These are phyloP conservation scores for Esperia sulphurella DNA, from an alignment of 2,888 invertebrate genomes.

Conservation along the genomic window DNA sequence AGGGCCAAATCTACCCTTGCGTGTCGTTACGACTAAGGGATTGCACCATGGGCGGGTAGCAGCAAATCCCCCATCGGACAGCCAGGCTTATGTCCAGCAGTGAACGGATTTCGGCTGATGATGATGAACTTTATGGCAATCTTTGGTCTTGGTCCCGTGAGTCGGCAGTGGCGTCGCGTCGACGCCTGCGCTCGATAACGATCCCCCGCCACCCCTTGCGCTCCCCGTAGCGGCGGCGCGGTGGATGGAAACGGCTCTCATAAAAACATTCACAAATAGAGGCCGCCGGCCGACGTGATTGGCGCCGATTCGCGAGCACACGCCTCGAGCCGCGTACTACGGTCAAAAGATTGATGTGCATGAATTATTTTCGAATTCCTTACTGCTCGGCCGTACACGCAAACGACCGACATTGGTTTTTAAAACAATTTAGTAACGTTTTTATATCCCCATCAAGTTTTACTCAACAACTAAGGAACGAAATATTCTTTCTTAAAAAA, in stretches of 20 bases:
- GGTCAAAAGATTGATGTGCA: slow-evolving; percentile 42
- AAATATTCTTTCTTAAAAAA: slow-evolving; percentile 7
- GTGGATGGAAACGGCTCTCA: slow-evolving; percentile 23
- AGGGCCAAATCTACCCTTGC: too few relatives aligned
- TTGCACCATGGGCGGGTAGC: too few relatives aligned
- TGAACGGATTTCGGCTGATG: too few relatives aligned
- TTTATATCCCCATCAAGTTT: too few relatives aligned
- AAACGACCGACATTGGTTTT: too few relatives aligned
- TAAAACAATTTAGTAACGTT: too few relatives aligned
- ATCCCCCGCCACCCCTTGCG: slow-evolving; percentile 30
- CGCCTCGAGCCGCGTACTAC: slow-evolving; percentile 34
- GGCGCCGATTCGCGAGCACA: slow-evolving; percentile 42
- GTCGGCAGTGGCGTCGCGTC: slow-evolving; percentile 39
- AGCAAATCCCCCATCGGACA: too few relatives aligned
- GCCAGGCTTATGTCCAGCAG: too few relatives aligned
- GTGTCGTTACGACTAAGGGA: too few relatives aligned
- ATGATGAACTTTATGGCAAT: not conserved
- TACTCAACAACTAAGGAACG: too few relatives aligned
- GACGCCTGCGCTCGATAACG: slow-evolving; percentile 53
- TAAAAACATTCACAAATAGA: slow-evolving; percentile 59
- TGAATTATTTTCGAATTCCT: slow-evolving; percentile 27
- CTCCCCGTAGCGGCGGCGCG: slow-evolving; percentile 10
- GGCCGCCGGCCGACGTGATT: slow-evolving; percentile 42
- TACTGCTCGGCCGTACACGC: not conserved
- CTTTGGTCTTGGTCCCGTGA: slow-evolving; percentile 15